Base-by-base conservation (phyloP, 2,113 vertebrate species). In the Microtus oregoni region DNA sequence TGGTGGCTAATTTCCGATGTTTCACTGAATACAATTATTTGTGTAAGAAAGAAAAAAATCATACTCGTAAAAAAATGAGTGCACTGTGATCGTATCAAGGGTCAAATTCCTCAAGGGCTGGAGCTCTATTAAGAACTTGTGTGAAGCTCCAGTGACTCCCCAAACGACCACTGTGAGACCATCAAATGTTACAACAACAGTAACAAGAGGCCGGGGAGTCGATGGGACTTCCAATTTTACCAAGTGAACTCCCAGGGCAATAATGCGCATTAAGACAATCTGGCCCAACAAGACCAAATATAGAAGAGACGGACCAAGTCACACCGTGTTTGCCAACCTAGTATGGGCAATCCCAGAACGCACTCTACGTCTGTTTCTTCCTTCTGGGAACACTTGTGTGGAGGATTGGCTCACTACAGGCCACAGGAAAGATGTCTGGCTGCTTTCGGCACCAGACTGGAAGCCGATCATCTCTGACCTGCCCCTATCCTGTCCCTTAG, bases 71-170 rank as follows among this genome's bases (percentile, higher is more conserved):
- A 96, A 95, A 92, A 89, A 58, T 55, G 68, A 95, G 81, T 58
- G 61, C 19, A 28, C 72, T 38, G 8, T 75, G 86, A 93, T 52
- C 63, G 17, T 68, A 83, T 82, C 28, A 86, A 72, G 32, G 70
- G 75, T 89, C 94, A 96, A 87, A 96, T 97, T 97, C 96, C 85
- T 97, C 61, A 83, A 92, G 75, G 26, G 70, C 96, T 96, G 92
- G 97, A 98, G 96, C 97, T 89, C 97, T 58, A 22, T 88, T 44
- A 65, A 92, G 75, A 86, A 93, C 91, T 85, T 96, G 90, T 90
- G 83, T 90, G 86, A 96, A 88, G 73, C 85, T 55, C 61, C 61
- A 65, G 95, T 95, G 93, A 93, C 91, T 95, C 93, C 97, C 94
- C 91, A 61, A 93, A 96, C 61, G 0, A 92, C 88, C 96, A 65